Percentiles rank a stretch among this genome's conserved stretches.
Conservation (phyloP, 1,140 invertebrate species). For the Philaenus spumarius region DNA sequence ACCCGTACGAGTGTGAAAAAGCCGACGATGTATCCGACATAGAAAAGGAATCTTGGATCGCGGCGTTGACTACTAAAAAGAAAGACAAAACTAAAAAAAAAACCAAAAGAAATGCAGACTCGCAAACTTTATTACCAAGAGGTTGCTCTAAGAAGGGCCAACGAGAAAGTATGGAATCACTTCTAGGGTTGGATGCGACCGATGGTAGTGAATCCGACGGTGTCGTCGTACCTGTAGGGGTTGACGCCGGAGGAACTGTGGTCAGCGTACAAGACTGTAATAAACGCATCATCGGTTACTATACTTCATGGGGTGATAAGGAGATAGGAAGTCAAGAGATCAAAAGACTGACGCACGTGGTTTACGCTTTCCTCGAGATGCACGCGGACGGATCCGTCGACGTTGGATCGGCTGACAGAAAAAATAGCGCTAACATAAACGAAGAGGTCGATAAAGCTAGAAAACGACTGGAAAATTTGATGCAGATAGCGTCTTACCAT, state of each 20-base stretch:
- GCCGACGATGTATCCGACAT: background rate
- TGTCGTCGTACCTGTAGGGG: background rate
- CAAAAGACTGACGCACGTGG: slow-evolving; percentile 21
- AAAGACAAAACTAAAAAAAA: background rate
- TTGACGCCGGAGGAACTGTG: background rate
- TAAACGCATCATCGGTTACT: slow-evolving; percentile 25
- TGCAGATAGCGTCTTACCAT: slow-evolving; percentile 5
- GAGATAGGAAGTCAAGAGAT: slow-evolving; percentile 5
- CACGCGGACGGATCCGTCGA: slow-evolving; percentile 13
- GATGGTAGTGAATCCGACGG: background rate
- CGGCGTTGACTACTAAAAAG: background rate
- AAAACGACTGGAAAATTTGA: slow-evolving; percentile 8
- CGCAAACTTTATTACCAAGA: background rate
- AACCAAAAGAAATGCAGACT: background rate
- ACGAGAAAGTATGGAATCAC: background rate
- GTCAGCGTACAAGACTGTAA: slow-evolving; percentile 16
- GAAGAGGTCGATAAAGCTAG: slow-evolving; percentile 11
- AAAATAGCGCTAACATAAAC: slow-evolving; percentile 11
- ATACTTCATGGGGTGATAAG: slow-evolving; percentile 22
- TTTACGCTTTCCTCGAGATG: slow-evolving; percentile 26
- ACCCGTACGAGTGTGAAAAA: background rate
- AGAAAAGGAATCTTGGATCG: slow-evolving; percentile 5
- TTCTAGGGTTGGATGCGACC: background rate
- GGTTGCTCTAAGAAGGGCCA: background rate
- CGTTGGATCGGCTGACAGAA: slow-evolving; percentile 12